Base-by-base conservation (phyloP, 2,797 vertebrate species). In the Sphaeramia orbicularis region DNA sequence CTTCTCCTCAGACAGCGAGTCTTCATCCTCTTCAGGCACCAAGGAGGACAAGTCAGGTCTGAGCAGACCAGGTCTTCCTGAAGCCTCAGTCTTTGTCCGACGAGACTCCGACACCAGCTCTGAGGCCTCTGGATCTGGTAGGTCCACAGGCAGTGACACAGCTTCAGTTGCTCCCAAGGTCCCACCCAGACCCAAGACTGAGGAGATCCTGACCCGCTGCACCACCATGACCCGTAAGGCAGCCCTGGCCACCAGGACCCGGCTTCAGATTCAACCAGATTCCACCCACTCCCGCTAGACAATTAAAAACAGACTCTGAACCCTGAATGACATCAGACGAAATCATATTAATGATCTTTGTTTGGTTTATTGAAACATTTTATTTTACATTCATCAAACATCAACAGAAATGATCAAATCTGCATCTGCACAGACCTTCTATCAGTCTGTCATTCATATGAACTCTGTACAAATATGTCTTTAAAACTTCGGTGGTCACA, bases 201-300 rank as follows among this genome's bases (percentile, higher is more conserved):
- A 90, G 0, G 93, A 96, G 86, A 98, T 98, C 80, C 92, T 95
- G 45, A 91, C 71, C 55, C 92, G 87, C 42, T 99, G 97, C 89
- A 95, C 94, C 76, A 95, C 95, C 0, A 24, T 96, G 70, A 98
- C 97, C 0, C 94, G 91, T 57, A 94, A 92, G 9, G 95, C 93
- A 0, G 56, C 94, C 44, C 71, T 94, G 73, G 80, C 81, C 7
- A 66, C 59, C n/a, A 60, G 61, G 35, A 73, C 53, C 38, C 52
- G 56, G 6, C 78, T 82, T 0, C 66, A 50, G 24, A 24, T 44
- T n/a, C 53, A 79, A 14, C 41, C 6, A 0, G 16, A 74, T 1
- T 3, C 66, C 8, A 63, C 64, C 0, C 0, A 86, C 3, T 32
- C 40, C 56, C 84, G 38, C 61, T 86, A 76, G 67, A 1, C 18